Evolutionary conservation across 2,113 vertebrate genomes (phyloP).

Genomic region (Tamias sibiricus): DNA sequence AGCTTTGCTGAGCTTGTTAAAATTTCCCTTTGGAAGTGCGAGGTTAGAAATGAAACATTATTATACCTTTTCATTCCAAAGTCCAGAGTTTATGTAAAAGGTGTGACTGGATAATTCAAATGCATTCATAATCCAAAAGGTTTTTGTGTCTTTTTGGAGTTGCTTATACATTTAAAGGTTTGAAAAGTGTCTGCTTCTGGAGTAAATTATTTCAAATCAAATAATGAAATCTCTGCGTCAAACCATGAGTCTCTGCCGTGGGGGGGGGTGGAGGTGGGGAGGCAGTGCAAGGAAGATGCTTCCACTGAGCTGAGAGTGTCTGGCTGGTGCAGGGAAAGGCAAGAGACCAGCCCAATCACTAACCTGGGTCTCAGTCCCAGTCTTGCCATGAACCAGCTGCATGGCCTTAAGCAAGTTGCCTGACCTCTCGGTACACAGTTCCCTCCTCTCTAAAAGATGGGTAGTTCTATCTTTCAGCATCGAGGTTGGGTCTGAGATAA

Average conservation of each 20-base stretch:
- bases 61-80: neutral
- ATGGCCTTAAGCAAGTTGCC: neutral
- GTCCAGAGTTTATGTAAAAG: neutral
- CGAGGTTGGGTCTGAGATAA: neutral
- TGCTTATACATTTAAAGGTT: neutral
- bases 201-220: constrained; percentile 29
- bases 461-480: neutral
- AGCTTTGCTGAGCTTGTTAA: neutral
- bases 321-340: neutral
- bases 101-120: neutral
- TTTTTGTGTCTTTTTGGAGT: neutral
- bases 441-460: neutral
- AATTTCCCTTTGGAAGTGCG: neutral
- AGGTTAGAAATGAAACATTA: neutral
- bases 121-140: neutral
- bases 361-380: neutral
- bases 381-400: neutral
- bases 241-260: neutral
- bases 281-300: neutral
- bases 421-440: neutral
- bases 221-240: neutral
- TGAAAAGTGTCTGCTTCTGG: neutral
- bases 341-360: neutral
- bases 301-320: neutral
- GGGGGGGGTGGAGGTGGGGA: too few relatives aligned